These are phyloP conservation scores for Protosalanx chinensis DNA, from an alignment of 2,797 vertebrate genomes.

Conservation along the genomic window DNA sequence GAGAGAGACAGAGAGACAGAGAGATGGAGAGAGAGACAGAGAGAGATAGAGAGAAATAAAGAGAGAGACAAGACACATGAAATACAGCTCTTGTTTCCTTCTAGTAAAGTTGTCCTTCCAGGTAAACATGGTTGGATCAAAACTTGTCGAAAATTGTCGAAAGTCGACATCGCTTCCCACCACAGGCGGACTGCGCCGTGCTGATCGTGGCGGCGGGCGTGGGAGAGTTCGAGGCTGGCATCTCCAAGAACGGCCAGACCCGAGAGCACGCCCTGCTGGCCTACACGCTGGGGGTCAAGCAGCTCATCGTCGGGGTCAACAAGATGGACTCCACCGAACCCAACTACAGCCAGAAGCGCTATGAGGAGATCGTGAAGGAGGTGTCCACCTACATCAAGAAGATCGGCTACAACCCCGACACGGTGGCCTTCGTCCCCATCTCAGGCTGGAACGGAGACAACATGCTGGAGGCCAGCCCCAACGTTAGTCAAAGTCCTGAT, in stretches of 20 bases:
- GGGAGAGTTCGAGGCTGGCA: slow-evolving; percentile 94
- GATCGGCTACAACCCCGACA: slow-evolving; percentile 96
- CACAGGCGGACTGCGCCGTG: slow-evolving; percentile 97
- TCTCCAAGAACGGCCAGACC: slow-evolving; percentile 95
- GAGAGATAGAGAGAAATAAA: no score
- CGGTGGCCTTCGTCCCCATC: slow-evolving; percentile 89
- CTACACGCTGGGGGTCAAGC: slow-evolving; percentile 95
- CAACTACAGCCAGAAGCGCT: slow-evolving; percentile 95
- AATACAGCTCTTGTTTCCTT: no score
- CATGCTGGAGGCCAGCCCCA: slow-evolving; percentile 94
- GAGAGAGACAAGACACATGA: no score
- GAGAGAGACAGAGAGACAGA: no score
- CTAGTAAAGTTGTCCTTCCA: no score
- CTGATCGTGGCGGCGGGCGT: slow-evolving; percentile 92
- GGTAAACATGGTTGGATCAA: no score
- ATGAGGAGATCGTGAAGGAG: slow-evolving; percentile 96
- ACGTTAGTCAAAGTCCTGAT: no score
- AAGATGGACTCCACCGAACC: slow-evolving; percentile 84
- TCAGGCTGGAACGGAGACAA: slow-evolving; percentile 98
- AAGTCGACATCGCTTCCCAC: no score
- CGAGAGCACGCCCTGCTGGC: slow-evolving; percentile 95
- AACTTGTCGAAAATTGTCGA: no score
- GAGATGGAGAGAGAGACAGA: no score
- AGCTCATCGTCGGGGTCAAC: slow-evolving; percentile 84
- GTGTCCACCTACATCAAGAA: slow-evolving; percentile 99